These are phyloP conservation scores for Paragorgia papillata DNA, from an alignment of 92 coral and sea anemone species.

Conservation along the genomic window DNA sequence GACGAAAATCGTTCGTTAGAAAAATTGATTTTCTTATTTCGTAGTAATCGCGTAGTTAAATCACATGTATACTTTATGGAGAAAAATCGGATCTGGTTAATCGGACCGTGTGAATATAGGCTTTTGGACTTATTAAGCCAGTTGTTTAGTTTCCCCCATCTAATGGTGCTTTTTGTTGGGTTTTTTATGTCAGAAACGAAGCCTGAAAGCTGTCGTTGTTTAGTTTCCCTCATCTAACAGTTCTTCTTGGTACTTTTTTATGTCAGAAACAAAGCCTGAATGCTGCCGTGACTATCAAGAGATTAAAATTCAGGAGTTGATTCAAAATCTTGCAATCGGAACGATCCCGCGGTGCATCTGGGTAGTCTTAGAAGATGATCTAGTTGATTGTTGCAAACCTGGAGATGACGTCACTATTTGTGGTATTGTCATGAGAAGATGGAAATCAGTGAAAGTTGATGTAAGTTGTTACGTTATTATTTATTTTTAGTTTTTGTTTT, in stretches of 20 bases:
- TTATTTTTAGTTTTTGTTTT: no score
- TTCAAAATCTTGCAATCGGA: conserved; percentile 95
- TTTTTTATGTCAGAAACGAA: no score
- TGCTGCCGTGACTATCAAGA: conserved; percentile 96
- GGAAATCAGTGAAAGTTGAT: conserved; percentile 84
- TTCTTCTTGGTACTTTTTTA: background rate
- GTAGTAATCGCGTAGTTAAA: no score
- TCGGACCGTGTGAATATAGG: no score
- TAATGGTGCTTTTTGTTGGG: no score
- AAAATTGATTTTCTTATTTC: no score
- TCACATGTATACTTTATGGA: no score
- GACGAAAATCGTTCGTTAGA: no score
- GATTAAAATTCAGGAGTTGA: conserved; percentile 90
- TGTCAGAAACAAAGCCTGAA: conserved; percentile 59
- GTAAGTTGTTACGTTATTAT: conserved; percentile 56
- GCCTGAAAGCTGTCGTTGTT: background rate
- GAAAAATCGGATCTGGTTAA: no score
- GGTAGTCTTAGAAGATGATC: conserved; percentile 93
- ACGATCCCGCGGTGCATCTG: conserved; percentile 96
- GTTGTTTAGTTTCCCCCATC: no score
- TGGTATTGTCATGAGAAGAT: conserved; percentile 94
- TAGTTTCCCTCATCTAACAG: background rate
- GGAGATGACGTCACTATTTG: conserved; percentile 98
- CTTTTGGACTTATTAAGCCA: no score
- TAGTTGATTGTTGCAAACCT: conserved; percentile 91